Percentiles rank a stretch among this genome's conserved stretches.
Conservation (phyloP, 2,113 vertebrate genomes). For the Sprattus sprattus region DNA sequence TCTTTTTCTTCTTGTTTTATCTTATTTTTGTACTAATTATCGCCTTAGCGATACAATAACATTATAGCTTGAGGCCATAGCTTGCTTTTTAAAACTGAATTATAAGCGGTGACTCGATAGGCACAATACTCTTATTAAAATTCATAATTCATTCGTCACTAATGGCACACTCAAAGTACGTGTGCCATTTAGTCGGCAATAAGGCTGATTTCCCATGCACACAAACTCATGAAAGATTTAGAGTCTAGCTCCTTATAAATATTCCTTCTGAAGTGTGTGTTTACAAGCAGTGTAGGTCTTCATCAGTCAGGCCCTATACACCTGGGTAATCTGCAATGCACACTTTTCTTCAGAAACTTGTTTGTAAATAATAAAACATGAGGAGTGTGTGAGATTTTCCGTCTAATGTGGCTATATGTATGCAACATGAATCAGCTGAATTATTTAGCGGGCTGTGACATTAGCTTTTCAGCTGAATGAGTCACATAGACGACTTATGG, state of each 20-base stretch:
- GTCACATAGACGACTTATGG: not conserved
- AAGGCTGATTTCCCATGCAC: not conserved
- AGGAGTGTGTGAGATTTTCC: not conserved
- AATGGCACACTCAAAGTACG: not conserved
- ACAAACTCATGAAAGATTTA: not conserved
- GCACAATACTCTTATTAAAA: not conserved
- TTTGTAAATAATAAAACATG: not conserved
- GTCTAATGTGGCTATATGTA: not conserved
- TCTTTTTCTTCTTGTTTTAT: not conserved
- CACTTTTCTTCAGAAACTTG: not conserved
- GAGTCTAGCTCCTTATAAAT: not conserved
- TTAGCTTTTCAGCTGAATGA: not conserved
- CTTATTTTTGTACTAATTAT: not conserved
- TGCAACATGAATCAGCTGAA: not conserved
- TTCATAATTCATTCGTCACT: not conserved
- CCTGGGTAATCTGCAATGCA: conserved; percentile 1
- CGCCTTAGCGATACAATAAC: not conserved
- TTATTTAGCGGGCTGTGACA: not conserved
- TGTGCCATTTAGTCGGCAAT: not conserved
- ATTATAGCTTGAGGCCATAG: not conserved
- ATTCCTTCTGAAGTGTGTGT: not conserved
- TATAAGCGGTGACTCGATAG: not conserved
- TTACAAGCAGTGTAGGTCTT: not conserved
- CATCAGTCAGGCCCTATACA: not conserved
- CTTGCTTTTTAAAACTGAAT: not conserved